Percentiles rank a stretch among this genome's conserved stretches.
phyloP scores from a whole-genome alignment of 30 jellyfish, hydroid and myxozoan genomes.

The Aurelia aurita complex sp. Pacific region DNA sequence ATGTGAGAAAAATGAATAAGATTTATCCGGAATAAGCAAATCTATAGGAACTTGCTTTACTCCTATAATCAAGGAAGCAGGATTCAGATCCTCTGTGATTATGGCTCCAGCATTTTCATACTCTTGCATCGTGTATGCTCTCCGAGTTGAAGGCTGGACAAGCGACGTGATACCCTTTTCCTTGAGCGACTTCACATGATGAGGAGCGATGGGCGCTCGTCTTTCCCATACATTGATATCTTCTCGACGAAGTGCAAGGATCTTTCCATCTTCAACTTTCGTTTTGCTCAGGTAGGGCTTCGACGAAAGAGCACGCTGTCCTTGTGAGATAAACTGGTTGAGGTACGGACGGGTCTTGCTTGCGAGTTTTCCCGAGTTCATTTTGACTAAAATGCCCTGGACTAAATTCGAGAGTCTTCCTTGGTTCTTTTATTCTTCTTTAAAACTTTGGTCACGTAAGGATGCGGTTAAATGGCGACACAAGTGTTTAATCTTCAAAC shows the following conservation, averaged over 20 bases:
- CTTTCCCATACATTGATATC: slow-evolving; percentile 97
- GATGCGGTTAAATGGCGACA: no score
- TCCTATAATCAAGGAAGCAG: slow-evolving; percentile 92
- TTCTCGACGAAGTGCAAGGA: slow-evolving; percentile 84
- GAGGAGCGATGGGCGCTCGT: slow-evolving; percentile 94
- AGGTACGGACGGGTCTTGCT: slow-evolving; percentile 29
- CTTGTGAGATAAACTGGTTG: not conserved
- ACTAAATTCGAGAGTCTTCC: not conserved
- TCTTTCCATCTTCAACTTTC: slow-evolving; percentile 56
- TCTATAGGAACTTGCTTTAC: slow-evolving; percentile 96
- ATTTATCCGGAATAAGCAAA: slow-evolving; percentile 74
- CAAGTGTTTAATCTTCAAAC: no score
- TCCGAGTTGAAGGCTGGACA: slow-evolving; percentile 96
- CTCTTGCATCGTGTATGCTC: slow-evolving; percentile 96
- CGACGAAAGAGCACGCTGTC: slow-evolving; percentile 28
- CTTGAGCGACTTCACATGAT: slow-evolving; percentile 64
- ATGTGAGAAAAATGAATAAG: slow-evolving; percentile 93
- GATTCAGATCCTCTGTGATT: slow-evolving; percentile 81
- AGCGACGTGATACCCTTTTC: slow-evolving; percentile 76
- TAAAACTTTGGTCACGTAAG: no score
- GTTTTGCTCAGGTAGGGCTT: slow-evolving; percentile 48
- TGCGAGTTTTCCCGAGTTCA: slow-evolving; percentile 20
- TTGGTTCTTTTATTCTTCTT: not conserved
- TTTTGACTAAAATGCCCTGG: not conserved
- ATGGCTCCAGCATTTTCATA: slow-evolving; percentile 95